Conservation (phyloP, 2,888 invertebrate species). For the Choreutis nemorana region DNA sequence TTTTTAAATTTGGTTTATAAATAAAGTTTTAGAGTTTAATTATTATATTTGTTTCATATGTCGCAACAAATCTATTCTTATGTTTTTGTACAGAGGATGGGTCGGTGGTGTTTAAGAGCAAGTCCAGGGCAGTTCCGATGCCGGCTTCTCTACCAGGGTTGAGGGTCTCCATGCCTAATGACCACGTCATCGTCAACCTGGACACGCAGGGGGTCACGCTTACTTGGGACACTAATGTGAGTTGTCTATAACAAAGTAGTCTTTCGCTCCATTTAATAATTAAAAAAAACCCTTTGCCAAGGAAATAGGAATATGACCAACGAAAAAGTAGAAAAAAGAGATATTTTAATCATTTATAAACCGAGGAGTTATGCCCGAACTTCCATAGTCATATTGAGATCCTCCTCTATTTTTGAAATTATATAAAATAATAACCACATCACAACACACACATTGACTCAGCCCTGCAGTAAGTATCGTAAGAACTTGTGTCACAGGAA, state of each 20-base stretch:
- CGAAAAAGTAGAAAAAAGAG: too few relatives aligned
- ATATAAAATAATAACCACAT: too few relatives aligned
- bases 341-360: too few relatives aligned
- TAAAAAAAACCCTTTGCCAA: too few relatives aligned
- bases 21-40: neutral
- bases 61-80: neutral
- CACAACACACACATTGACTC: too few relatives aligned
- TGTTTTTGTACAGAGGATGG: conserved; percentile 48
- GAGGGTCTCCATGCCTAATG: conserved; percentile 75
- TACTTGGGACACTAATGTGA: conserved; percentile 80
- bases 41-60: neutral
- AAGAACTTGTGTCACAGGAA: too few relatives aligned
- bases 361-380: too few relatives aligned
- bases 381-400: too few relatives aligned
- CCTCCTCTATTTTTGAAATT: too few relatives aligned
- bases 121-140: conserved; percentile 68
- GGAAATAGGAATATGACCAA: too few relatives aligned
- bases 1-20: neutral
- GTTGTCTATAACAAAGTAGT: conserved; percentile 11
- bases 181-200: conserved; percentile 72
- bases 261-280: neutral
- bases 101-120: conserved; percentile 59
- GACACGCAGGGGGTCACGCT: conserved; percentile 73
- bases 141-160: conserved; percentile 78
- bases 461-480: too few relatives aligned